Conservation (phyloP, 2,888 invertebrate species). For the Phengaris arion region DNA sequence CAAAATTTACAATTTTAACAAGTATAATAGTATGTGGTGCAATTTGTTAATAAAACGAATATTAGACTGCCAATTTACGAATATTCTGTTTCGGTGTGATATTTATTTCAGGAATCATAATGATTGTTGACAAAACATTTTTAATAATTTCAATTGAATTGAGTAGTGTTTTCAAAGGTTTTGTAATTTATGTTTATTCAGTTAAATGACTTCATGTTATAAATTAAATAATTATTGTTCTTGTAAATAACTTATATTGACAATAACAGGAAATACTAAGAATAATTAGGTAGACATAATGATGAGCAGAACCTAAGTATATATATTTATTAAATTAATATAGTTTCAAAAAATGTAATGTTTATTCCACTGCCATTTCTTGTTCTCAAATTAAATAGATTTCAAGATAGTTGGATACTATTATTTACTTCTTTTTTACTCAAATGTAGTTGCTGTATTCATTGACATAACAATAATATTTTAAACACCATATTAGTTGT, state of each 20-base stretch:
- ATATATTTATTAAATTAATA: constrained; percentile 28
- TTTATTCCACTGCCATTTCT: not conserved
- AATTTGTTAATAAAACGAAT: constrained; percentile 27
- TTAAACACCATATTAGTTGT: not conserved
- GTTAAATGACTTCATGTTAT: constrained; percentile 35
- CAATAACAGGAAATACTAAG: constrained; percentile 43
- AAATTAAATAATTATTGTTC: constrained; percentile 41
- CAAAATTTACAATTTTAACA: constrained; percentile 45
- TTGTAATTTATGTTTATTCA: constrained; percentile 35
- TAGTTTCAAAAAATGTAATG: constrained; percentile 31
- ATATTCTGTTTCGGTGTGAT: constrained; percentile 25
- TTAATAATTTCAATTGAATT: constrained; percentile 30
- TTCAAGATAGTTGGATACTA: constrained; percentile 12
- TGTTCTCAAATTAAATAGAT: not conserved
- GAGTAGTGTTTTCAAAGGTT: constrained; percentile 30
- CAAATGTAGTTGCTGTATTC: not conserved
- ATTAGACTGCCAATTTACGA: constrained; percentile 18
- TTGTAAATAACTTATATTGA: constrained; percentile 52
- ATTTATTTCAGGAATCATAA: constrained; percentile 26
- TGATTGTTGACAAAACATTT: constrained; percentile 19
- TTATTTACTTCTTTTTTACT: not conserved
- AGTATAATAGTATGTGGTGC: constrained; percentile 30
- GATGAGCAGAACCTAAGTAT: too few relatives aligned
- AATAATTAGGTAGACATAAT: constrained; percentile 49
- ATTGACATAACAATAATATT: not conserved